These are phyloP conservation scores for Plagodis pulveraria DNA, from an alignment of 2,888 invertebrate genomes.

Conservation along the genomic window DNA sequence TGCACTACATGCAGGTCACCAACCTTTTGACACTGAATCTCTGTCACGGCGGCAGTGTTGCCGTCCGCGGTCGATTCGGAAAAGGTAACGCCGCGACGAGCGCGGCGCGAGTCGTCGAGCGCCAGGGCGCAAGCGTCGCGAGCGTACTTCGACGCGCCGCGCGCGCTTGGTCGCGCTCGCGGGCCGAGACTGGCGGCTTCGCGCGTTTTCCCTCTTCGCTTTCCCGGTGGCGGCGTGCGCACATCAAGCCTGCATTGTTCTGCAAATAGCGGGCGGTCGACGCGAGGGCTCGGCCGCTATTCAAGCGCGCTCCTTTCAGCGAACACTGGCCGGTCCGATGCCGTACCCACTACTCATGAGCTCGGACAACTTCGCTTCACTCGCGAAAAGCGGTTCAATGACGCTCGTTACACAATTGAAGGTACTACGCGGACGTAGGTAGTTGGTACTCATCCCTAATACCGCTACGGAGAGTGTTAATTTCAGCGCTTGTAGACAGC, in stretches of 20 bases:
- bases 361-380: constrained; percentile 52
- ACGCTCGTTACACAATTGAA: constrained; percentile 31
- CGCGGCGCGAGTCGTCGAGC: constrained; percentile 75
- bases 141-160: constrained; percentile 74
- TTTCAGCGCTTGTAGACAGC: constrained; percentile 2
- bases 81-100: constrained; percentile 80
- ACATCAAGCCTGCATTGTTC: constrained; percentile 82
- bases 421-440: constrained; percentile 7
- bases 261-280: constrained; percentile 71
- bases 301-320: constrained; percentile 62
- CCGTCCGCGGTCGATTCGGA: constrained; percentile 78
- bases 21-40: constrained; percentile 84
- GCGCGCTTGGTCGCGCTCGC: constrained; percentile 80
- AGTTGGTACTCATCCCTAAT: not conserved
- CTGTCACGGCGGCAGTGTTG: constrained; percentile 74
- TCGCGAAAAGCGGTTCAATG: constrained; percentile 35
- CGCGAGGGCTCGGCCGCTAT: constrained; percentile 73
- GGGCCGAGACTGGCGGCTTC: constrained; percentile 73
- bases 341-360: constrained; percentile 47
- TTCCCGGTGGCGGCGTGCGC: constrained; percentile 81
- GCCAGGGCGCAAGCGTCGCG: constrained; percentile 79
- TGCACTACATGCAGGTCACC: constrained; percentile 70
- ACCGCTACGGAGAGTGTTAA: not conserved
- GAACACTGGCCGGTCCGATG: constrained; percentile 58
- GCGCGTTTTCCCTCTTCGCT: constrained; percentile 78